Percentiles rank a stretch among this genome's conserved stretches.
phyloP scores from a whole-genome alignment of 2,797 vertebrate genomes.

The Eleutherodactylus coqui region DNA sequence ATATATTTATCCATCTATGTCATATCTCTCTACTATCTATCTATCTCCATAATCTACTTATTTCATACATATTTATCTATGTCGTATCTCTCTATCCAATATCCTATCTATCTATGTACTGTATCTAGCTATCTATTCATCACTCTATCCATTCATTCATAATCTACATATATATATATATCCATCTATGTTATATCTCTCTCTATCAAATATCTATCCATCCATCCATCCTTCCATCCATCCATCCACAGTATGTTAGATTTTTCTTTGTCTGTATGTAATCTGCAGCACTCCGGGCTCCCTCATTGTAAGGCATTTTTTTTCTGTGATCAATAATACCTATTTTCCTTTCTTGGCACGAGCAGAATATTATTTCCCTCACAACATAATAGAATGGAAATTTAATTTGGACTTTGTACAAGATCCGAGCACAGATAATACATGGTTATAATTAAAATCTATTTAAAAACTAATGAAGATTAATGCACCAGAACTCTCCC shows the following conservation, averaged over 20 bases:
- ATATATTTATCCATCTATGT: too few relatives aligned
- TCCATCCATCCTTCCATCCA: not conserved
- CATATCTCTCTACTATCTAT: not conserved
- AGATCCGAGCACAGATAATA: not conserved
- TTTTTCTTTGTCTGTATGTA: not conserved
- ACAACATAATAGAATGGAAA: slow-evolving; percentile 3
- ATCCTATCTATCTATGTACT: not conserved
- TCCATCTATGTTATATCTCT: not conserved
- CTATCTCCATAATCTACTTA: too few relatives aligned
- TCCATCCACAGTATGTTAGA: not conserved
- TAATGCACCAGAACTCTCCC: not conserved
- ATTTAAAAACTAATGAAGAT: slow-evolving; percentile 10
- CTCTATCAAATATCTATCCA: slow-evolving; percentile 2
- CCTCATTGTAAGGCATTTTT: not conserved
- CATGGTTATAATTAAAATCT: slow-evolving; percentile 11
- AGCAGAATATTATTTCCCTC: slow-evolving; percentile 5
- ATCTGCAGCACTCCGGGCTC: not conserved
- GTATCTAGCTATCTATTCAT: not conserved
- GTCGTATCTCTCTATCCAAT: not conserved
- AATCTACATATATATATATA: too few relatives aligned
- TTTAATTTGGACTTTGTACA: slow-evolving; percentile 4
- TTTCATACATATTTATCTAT: too few relatives aligned
- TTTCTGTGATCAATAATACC: slow-evolving; percentile 13
- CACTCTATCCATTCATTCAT: too few relatives aligned
- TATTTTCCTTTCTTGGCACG: not conserved